Evolutionary conservation across 1,140 invertebrate species (phyloP).

Genomic region (Galleria mellonella): DNA sequence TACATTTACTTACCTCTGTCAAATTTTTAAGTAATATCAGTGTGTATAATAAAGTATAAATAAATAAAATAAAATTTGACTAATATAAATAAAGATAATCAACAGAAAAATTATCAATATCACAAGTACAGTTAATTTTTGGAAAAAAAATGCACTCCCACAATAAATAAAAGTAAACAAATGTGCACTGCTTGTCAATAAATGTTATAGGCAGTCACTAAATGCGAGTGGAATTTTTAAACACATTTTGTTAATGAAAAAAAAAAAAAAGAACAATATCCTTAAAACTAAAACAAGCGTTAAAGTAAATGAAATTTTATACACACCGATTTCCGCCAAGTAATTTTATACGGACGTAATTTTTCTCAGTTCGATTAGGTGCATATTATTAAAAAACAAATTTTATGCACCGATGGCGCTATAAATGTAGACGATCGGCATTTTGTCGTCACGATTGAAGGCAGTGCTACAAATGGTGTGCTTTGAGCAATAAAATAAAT

Average conservation of each 20-base stretch:
- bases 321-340: conserved; percentile 21
- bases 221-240: background rate
- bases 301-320: conserved; percentile 17
- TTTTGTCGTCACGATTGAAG: conserved; percentile 40
- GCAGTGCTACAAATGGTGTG: conserved; percentile 46
- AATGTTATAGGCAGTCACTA: no score
- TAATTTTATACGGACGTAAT: conserved; percentile 27
- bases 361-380: conserved; percentile 25
- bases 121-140: no score
- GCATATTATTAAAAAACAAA: conserved; percentile 37
- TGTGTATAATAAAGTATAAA: no score
- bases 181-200: no score
- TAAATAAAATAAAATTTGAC: no score
- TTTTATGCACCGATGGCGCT: conserved; percentile 37
- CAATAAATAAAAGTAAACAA: no score
- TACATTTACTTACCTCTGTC: no score
- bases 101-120: no score
- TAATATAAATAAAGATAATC: no score
- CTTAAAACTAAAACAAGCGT: conserved; percentile 4
- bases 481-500: conserved; percentile 72
- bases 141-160: no score
- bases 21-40: no score
- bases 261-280: no score
- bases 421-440: conserved; percentile 45
- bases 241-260: background rate